phyloP scores from a whole-genome alignment of 1,140 invertebrate species.

The Battus philenor region DNA sequence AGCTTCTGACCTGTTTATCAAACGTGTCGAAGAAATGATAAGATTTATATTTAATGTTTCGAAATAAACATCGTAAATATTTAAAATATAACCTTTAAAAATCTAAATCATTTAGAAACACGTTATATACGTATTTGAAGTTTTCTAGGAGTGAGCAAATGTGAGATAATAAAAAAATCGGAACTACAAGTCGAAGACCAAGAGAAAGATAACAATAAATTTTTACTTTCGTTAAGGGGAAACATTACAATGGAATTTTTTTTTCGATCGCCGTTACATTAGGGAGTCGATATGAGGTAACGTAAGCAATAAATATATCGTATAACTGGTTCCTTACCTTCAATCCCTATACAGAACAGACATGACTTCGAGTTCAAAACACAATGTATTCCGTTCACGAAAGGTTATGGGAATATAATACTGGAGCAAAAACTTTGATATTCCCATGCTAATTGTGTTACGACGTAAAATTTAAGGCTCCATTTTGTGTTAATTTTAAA shows the following conservation, averaged over 20 bases:
- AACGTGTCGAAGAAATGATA: too few relatives aligned
- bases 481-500: conserved; percentile 7
- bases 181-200: conserved; percentile 1
- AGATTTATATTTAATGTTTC: too few relatives aligned
- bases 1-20: too few relatives aligned
- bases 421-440: neutral
- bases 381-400: conserved; percentile 5
- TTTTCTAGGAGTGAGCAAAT: too few relatives aligned
- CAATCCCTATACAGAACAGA: conserved; percentile 18
- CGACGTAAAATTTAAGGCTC: neutral
- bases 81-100: too few relatives aligned
- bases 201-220: conserved; percentile 8
- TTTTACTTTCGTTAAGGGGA: conserved; percentile 4
- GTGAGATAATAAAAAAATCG: too few relatives aligned
- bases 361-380: conserved; percentile 14
- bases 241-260: conserved; percentile 9
- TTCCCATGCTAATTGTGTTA: conserved; percentile 7
- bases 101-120: too few relatives aligned
- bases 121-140: too few relatives aligned
- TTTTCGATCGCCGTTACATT: conserved; percentile 6
- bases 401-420: conserved; percentile 12
- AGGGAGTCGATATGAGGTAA: conserved; percentile 20
- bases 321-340: conserved; percentile 32
- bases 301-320: conserved; percentile 30
- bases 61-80: too few relatives aligned